Evolutionary conservation across 2,797 vertebrate species (phyloP).

Genomic region (Apogon hyalosoma): DNA sequence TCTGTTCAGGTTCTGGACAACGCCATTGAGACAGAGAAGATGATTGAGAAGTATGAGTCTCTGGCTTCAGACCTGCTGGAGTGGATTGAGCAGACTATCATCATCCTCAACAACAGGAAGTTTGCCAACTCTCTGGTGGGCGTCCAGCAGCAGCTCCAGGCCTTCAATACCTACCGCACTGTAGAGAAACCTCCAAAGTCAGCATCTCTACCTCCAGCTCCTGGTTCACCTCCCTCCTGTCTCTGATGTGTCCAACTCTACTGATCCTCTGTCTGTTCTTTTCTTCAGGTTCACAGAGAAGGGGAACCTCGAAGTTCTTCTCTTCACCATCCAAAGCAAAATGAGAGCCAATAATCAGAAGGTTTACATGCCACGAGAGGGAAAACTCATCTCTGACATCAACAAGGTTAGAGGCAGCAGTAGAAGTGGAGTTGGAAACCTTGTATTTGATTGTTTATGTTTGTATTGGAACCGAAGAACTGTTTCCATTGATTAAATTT

Average conservation of each 20-base stretch:
- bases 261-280: too few species aligned
- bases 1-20: conserved; percentile 90
- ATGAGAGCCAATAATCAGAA: conserved; percentile 99
- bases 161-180: conserved; percentile 97
- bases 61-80: conserved; percentile 96
- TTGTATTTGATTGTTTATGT: neutral
- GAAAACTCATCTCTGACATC: conserved; percentile 98
- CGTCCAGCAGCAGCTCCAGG: conserved; percentile 97
- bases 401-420: conserved; percentile 86
- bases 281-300: conserved; percentile 93
- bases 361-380: conserved; percentile 94
- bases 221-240: neutral
- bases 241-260: neutral
- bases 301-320: conserved; percentile 95
- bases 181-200: conserved; percentile 98
- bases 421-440: too few species aligned
- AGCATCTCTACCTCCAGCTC: conserved; percentile 51
- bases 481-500: too few species aligned
- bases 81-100: conserved; percentile 99
- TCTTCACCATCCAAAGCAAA: conserved; percentile 98
- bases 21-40: conserved; percentile 97
- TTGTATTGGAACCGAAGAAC: too few species aligned
- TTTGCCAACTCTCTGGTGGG: conserved; percentile 96
- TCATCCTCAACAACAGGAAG: conserved; percentile 98
- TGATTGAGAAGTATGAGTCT: conserved; percentile 97